Evolutionary conservation across 2,113 vertebrate species (phyloP).

Genomic region (Odontesthes bonariensis): DNA sequence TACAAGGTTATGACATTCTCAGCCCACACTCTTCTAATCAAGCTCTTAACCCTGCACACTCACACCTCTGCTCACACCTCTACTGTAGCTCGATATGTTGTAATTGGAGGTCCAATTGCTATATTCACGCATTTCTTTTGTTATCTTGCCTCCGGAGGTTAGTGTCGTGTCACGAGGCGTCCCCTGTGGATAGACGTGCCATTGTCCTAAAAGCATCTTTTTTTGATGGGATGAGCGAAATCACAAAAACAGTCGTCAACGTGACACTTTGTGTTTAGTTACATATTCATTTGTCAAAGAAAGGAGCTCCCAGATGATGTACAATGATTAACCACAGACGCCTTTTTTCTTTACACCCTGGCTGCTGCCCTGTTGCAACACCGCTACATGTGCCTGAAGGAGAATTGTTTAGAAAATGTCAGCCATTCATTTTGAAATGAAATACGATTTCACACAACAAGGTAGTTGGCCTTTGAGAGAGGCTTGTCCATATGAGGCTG

Average conservation of each 20-base stretch:
- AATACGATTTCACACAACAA: constrained; percentile 35
- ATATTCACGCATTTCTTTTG: constrained; percentile 46
- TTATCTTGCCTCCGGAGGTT: constrained; percentile 3
- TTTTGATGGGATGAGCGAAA: constrained; percentile 3
- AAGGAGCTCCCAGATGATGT: constrained; percentile 28
- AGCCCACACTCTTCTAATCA: constrained; percentile 63
- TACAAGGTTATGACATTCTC: constrained; percentile 68
- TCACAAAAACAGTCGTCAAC: background rate
- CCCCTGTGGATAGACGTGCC: constrained; percentile 16
- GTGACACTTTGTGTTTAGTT: constrained; percentile 5
- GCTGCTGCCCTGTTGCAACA: constrained; percentile 51
- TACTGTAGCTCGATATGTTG: constrained; percentile 38
- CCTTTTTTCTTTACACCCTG: constrained; percentile 20
- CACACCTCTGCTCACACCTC: constrained; percentile 32
- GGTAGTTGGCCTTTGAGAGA: constrained; percentile 7
- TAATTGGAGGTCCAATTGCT: constrained; percentile 51
- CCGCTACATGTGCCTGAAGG: constrained; percentile 10
- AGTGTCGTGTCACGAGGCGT: constrained; percentile 30
- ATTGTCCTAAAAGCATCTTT: background rate
- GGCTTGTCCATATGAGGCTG: constrained; percentile 25
- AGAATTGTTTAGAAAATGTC: constrained; percentile 47
- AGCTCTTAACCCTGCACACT: constrained; percentile 42
- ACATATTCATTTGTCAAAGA: constrained; percentile 39
- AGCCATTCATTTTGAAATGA: constrained; percentile 55
- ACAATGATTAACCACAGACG: constrained; percentile 65